Conservation (phyloP, 2,113 vertebrate species). For the Octodon degus region DNA sequence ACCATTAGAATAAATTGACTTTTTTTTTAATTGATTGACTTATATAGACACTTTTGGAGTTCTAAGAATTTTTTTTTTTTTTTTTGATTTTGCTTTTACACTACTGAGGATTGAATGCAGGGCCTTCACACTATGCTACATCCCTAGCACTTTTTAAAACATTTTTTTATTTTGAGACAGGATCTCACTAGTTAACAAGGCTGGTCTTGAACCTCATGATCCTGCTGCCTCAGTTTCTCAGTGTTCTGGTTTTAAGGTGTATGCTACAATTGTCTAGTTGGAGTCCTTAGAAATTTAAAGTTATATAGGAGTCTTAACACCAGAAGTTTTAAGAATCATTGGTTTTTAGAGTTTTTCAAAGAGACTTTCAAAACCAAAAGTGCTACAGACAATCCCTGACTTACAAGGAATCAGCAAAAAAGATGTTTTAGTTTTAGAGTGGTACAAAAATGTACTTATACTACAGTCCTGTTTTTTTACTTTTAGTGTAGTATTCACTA, state of each 20-base stretch:
- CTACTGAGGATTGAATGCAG: background rate
- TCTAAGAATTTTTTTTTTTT: background rate
- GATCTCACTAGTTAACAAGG: background rate
- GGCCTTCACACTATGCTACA: background rate
- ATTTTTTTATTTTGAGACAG: background rate
- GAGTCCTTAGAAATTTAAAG: background rate
- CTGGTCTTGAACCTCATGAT: background rate
- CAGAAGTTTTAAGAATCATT: background rate
- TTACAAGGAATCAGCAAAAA: background rate
- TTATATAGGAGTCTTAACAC: background rate
- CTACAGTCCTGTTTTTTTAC: background rate
- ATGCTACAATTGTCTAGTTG: background rate
- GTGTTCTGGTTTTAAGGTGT: background rate
- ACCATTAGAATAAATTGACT: too few species aligned
- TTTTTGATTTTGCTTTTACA: background rate
- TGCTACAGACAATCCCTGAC: background rate
- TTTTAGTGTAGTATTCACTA: background rate
- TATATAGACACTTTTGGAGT: background rate
- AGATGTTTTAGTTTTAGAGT: background rate
- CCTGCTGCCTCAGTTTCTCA: background rate
- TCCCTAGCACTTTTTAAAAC: background rate
- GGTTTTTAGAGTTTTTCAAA: conserved; percentile 5
- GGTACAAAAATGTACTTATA: background rate
- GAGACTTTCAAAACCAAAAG: background rate
- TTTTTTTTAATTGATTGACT: background rate